These are phyloP conservation scores for Synergus umbraculus DNA, from an alignment of 2,888 invertebrate genomes.

Conservation along the genomic window DNA sequence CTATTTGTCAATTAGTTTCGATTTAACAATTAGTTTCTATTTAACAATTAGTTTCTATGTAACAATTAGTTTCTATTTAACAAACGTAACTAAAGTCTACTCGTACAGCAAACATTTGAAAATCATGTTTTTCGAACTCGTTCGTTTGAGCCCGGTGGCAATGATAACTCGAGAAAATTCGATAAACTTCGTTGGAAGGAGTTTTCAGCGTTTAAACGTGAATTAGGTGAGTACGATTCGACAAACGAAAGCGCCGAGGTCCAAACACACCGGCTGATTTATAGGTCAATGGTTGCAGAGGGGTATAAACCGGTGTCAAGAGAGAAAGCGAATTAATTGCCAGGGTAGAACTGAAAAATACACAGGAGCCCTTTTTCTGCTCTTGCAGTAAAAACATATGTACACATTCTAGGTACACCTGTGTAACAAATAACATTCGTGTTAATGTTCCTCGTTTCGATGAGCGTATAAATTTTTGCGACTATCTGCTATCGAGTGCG, in stretches of 20 bases:
- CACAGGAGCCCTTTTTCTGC: conserved; percentile 48
- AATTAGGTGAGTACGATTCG: conserved; percentile 38
- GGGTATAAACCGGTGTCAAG: conserved; percentile 39
- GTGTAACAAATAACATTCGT: conserved; percentile 39
- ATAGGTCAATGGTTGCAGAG: conserved; percentile 37
- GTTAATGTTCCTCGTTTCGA: conserved; percentile 35
- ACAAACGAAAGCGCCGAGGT: conserved; percentile 31
- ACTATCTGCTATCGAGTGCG: conserved; percentile 26
- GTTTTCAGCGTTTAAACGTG: conserved; percentile 35
- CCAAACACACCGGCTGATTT: conserved; percentile 26
- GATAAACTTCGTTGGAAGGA: conserved; percentile 29
- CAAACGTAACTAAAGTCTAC: neutral
- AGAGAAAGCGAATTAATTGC: conserved; percentile 63
- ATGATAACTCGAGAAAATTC: conserved; percentile 28
- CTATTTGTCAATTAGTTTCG: too few relatives aligned
- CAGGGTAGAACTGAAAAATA: conserved; percentile 59
- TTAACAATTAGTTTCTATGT: too few relatives aligned
- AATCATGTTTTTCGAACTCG: neutral
- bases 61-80: neutral
- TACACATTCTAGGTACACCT: conserved; percentile 43
- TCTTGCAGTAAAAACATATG: conserved; percentile 43
- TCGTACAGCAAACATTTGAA: neutral
- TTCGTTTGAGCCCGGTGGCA: neutral
- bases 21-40: too few relatives aligned
- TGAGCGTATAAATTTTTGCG: conserved; percentile 31